Base-by-base conservation (phyloP, 37 sponge, comb jelly and placozoan genomes). In the Crambe crambe region DNA sequence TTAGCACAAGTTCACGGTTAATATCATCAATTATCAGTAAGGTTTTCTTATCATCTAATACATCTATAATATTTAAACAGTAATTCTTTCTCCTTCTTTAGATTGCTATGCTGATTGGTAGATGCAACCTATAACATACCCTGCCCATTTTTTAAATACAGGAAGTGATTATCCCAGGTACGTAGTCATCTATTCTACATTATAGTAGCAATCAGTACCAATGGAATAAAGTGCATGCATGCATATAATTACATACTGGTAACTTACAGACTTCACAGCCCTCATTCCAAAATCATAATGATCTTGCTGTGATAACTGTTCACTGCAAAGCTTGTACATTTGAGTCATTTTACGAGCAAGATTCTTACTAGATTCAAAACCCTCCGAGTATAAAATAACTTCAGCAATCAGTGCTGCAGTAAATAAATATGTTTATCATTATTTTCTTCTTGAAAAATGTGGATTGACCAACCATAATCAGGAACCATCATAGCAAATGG, bases 401-500 rank as follows among this genome's bases (percentile, higher is more conserved):
- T 98, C 99, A 36, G 99, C 99, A 81, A 98, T 98, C 17, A 98
- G 90, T 34, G 85, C 94, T 92, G 34, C 21, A 61, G 30, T 47
- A 51, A 86, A 37, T 29, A 23, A 23, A 61, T 61, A 40, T 17
- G 5, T 73, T 18, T 62, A 18, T 23, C n/a, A 23, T 62, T 18
- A 30, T 62, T 9, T 4, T 62, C n/a, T 15, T 47, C 6, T 12
- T 47, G 10, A 47, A 47, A 47, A 15, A 47, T 47, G 51, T 47
- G 12, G 10, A 20, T 23, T 62, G 30, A 30, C 26, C 12, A 38
- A 89, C 90, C 96, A 89, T 98, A 98, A 73, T 98, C 99, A 5
- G 99, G 99, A 4, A 98, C 96, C 99, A 98, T 98, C 99, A 98
- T 98, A 27, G 99, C 96, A 77, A 98, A 98, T 12, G 99, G 99